Base-by-base conservation (phyloP, 2,113 vertebrate genomes). In the Enhydra lutris region DNA sequence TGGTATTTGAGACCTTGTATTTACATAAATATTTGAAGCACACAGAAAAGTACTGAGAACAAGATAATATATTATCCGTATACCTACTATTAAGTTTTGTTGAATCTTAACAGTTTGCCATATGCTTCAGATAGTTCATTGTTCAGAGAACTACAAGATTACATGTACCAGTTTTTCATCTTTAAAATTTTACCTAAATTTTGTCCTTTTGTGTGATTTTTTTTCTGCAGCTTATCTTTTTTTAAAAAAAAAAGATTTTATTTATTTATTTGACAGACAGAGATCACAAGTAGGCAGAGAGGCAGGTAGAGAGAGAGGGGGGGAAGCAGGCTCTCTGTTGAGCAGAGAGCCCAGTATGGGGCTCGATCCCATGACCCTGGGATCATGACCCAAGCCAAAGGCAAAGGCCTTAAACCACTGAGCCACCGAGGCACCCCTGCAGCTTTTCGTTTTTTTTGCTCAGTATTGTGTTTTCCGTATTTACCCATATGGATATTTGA, bases 1-100 rank as follows among this genome's bases (percentile, higher is more conserved):
- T 86, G 71, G 11, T 92, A 74, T 94, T 94, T 95, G 55, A 89
- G n/a, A 92, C 12, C 13, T 94, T 89, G 20, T 92, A 88, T 90
- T 96, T 94, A 91, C 7, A 65, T 81, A 92, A 91, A n/a, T 89
- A 94, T 94, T 90, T 92, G 80, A 94, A 96, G 63, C 20, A 94
- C 57, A 69, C n/a, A 85, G 47, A 80, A 79, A 84, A 24, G 3
- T 93, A 76, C 26, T 93, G 47, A 71, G 50, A 89, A 67, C 45
- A 91, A 80, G 34, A 52, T 71, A 95, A 34, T 63, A n/a, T 42
- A 90, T 67, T 31, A 52, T 34, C 29, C 69, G 10, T 76, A 34
- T 84, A 73, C 20, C 73, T 91, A 29, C 12, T 31, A 80, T 17
- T 84, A 87, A 92, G 3, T 95, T 96, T 81, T 92, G 83, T 86